Conservation (phyloP, 2,797 vertebrate species). For the Poeciliopsis turneri region DNA sequence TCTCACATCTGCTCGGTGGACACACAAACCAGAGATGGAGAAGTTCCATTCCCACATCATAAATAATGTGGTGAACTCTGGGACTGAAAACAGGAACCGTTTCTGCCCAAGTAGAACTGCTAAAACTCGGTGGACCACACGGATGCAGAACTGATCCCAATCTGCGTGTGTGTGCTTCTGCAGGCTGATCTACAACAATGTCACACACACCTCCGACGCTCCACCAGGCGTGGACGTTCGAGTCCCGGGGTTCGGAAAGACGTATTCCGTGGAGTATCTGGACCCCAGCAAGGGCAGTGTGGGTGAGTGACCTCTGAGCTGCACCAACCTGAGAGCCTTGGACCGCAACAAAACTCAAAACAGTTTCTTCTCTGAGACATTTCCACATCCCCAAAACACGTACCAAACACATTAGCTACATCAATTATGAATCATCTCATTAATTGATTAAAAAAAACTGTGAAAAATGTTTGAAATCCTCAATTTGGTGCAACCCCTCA, state of each 20-base stretch:
- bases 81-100: constrained; percentile 22
- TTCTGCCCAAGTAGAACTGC: background rate
- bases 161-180: background rate
- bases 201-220: constrained; percentile 82
- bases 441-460: background rate
- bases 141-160: constrained; percentile 24
- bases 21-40: background rate
- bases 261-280: constrained; percentile 91
- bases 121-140: background rate
- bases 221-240: constrained; percentile 91
- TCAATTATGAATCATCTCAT: background rate
- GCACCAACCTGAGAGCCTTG: background rate
- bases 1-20: constrained; percentile 11
- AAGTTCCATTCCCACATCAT: constrained; percentile 16
- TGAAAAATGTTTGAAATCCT: background rate
- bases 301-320: constrained; percentile 78
- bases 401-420: background rate
- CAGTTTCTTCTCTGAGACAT: background rate
- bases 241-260: constrained; percentile 95
- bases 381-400: background rate
- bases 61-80: accelerated
- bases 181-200: constrained; percentile 91
- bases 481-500: background rate
- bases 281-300: constrained; percentile 92
- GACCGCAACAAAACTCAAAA: background rate